phyloP scores from a whole-genome alignment of 2,797 vertebrate species.

The Nothura maculosa region DNA sequence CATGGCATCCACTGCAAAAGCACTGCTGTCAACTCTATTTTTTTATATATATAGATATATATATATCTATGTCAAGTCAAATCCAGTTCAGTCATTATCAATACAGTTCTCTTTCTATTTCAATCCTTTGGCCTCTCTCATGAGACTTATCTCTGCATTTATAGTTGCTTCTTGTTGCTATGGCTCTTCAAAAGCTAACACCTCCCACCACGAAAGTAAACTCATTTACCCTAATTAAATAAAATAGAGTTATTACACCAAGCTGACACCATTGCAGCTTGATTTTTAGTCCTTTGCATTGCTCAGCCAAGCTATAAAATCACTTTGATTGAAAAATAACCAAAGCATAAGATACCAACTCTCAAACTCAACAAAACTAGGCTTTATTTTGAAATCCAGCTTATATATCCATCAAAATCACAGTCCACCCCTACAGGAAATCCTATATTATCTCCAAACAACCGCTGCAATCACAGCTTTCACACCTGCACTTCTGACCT shows the following conservation, averaged over 20 bases:
- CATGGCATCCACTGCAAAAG: not conserved
- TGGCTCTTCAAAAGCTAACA: not conserved
- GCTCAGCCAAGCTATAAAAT: not conserved
- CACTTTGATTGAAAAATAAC: not conserved
- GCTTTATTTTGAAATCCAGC: not conserved
- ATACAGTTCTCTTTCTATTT: not conserved
- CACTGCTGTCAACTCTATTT: not conserved
- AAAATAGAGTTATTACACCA: not conserved
- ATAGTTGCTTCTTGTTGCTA: not conserved
- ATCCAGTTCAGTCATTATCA: not conserved
- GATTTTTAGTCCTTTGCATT: not conserved
- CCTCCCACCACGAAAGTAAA: not conserved
- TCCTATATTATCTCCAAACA: not conserved
- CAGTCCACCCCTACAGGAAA: not conserved
- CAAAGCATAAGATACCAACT: not conserved
- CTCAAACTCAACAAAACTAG: not conserved
- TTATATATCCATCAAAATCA: no score
- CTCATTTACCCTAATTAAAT: not conserved
- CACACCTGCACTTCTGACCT: not conserved
- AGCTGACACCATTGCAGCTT: not conserved
- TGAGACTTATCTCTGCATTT: not conserved
- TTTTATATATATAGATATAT: no score
- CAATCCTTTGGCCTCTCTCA: not conserved
- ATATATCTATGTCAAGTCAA: not conserved
- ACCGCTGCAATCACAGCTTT: not conserved